Percentiles rank a stretch among this genome's conserved stretches.
phyloP scores from a whole-genome alignment of 2,113 vertebrate species.

The Crotophaga sulcirostris region DNA sequence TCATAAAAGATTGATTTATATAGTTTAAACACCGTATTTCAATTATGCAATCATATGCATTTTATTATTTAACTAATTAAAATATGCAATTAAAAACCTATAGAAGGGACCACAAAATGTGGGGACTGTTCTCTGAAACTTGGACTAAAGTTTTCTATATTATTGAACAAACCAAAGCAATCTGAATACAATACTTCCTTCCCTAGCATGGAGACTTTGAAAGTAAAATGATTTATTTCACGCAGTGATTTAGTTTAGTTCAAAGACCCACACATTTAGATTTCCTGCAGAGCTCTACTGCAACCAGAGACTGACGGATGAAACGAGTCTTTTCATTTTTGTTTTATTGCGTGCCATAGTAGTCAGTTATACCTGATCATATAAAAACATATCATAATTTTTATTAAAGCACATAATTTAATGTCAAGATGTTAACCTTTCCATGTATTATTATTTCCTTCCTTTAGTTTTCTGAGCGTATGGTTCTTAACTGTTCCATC shows the following conservation, averaged over 20 bases:
- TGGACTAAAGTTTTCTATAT: background rate
- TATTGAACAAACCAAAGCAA: background rate
- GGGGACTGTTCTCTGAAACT: background rate
- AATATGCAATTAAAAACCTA: background rate
- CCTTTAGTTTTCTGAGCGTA: constrained; percentile 52
- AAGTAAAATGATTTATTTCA: constrained; percentile 5
- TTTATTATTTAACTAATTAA: background rate
- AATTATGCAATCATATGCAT: background rate
- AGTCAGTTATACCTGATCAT: constrained; percentile 11
- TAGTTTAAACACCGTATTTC: background rate
- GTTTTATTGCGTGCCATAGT: constrained; percentile 23
- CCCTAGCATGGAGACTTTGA: background rate
- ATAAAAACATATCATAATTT: constrained; percentile 30
- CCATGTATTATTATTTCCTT: constrained; percentile 38
- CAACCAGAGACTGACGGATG: constrained; percentile 16
- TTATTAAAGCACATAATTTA: constrained; percentile 48
- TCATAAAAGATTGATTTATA: background rate
- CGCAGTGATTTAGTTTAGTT: constrained; percentile 1
- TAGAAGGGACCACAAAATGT: background rate
- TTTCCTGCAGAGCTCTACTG: background rate
- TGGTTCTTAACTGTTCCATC: constrained; percentile 42
- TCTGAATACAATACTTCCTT: background rate
- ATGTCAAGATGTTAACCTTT: constrained; percentile 61
- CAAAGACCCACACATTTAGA: background rate
- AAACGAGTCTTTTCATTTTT: constrained; percentile 17